phyloP scores from a whole-genome alignment of 2,797 vertebrate genomes.

The Falco rusticolus region DNA sequence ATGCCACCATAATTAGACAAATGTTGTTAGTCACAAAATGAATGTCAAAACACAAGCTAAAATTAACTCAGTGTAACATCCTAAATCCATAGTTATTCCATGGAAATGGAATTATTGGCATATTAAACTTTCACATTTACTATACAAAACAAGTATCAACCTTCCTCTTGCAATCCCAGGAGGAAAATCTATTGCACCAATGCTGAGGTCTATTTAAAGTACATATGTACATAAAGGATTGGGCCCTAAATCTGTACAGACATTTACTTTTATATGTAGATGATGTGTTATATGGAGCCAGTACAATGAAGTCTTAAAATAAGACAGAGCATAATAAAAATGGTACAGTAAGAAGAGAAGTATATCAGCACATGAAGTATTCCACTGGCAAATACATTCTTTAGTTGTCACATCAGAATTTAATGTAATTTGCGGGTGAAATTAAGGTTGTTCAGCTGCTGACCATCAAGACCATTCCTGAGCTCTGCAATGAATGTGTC shows the following conservation, averaged over 20 bases:
- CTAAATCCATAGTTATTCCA: slow-evolving; percentile 45
- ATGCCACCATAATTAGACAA: slow-evolving; percentile 25
- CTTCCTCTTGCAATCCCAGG: neutral
- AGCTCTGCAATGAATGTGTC: neutral
- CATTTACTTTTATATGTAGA: slow-evolving; percentile 1
- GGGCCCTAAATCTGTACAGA: slow-evolving; percentile 23
- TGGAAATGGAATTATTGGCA: slow-evolving; percentile 50
- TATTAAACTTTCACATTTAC: slow-evolving; percentile 48
- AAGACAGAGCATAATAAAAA: neutral
- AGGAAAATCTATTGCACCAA: neutral
- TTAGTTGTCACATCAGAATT: neutral
- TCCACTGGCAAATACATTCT: neutral
- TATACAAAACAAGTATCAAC: neutral
- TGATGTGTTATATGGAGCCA: neutral
- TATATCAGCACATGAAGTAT: neutral
- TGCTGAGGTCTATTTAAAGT: neutral
- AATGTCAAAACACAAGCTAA: neutral
- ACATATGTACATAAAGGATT: neutral
- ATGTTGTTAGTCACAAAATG: slow-evolving; percentile 24
- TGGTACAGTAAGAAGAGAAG: neutral
- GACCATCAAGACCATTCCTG: neutral
- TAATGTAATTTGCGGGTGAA: neutral
- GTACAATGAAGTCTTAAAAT: neutral
- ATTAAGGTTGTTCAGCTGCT: neutral
- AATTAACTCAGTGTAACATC: slow-evolving; percentile 6